phyloP scores from a whole-genome alignment of 2,888 invertebrate species.

The Tiliacea aurago region DNA sequence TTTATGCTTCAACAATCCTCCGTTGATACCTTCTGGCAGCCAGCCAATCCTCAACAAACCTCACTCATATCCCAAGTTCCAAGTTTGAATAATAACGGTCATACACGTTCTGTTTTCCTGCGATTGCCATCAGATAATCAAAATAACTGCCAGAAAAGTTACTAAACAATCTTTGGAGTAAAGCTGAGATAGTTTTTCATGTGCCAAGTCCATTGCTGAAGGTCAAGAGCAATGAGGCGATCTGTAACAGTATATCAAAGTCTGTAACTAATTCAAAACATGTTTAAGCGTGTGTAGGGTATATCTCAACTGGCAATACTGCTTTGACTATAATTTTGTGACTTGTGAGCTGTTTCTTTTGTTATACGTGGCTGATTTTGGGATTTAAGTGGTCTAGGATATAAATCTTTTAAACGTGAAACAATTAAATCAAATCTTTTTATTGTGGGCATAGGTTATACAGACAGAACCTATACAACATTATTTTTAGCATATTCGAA shows the following conservation, averaged over 20 bases:
- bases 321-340: constrained; percentile 24
- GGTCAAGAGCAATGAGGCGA: constrained; percentile 58
- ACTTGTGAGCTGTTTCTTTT: constrained; percentile 1
- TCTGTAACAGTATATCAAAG: constrained; percentile 61
- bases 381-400: neutral
- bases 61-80: constrained; percentile 20
- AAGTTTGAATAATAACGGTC: constrained; percentile 43
- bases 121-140: constrained; percentile 41
- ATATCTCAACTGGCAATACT: constrained; percentile 46
- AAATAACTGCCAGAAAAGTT: constrained; percentile 46
- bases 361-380: neutral
- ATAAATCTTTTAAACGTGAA: neutral
- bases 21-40: neutral
- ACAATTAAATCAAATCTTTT: too few species aligned
- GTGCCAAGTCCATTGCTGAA: constrained; percentile 40
- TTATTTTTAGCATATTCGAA: too few species aligned
- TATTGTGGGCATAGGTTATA: too few species aligned
- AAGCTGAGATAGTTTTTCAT: constrained; percentile 30
- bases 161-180: constrained; percentile 44
- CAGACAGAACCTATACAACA: too few species aligned
- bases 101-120: constrained; percentile 30
- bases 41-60: constrained; percentile 17
- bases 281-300: constrained; percentile 37
- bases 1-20: constrained; percentile 2
- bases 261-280: constrained; percentile 61